Conservation (phyloP, 2,797 vertebrate genomes). For the Poeciliopsis presidionis region DNA sequence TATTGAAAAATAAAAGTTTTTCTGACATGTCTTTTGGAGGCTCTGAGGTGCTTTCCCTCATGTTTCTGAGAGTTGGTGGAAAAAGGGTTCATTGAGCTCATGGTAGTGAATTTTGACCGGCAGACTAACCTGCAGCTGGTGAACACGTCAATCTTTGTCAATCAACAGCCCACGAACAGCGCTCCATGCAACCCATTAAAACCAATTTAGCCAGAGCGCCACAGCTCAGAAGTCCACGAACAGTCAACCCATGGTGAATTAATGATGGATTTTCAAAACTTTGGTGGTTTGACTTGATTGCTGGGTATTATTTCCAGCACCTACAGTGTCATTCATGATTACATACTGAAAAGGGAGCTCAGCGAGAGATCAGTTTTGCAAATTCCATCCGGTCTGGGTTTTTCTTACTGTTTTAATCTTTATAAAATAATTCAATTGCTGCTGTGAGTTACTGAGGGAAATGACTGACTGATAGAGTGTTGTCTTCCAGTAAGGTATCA, state of each 20-base stretch:
- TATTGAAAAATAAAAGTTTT: background rate
- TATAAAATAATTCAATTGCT: background rate
- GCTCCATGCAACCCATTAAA: slow-evolving; percentile 75
- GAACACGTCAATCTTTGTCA: slow-evolving; percentile 57
- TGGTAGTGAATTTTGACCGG: background rate
- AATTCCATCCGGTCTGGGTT: background rate
- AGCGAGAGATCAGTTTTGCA: slow-evolving; percentile 32
- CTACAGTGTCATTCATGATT: slow-evolving; percentile 61
- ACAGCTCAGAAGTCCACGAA: slow-evolving; percentile 57
- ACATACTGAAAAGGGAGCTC: slow-evolving; percentile 40
- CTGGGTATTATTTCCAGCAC: slow-evolving; percentile 43
- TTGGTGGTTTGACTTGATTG: slow-evolving; percentile 59
- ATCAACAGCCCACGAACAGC: slow-evolving; percentile 45
- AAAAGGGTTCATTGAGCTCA: background rate
- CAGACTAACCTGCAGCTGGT: background rate
- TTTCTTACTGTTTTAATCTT: background rate
- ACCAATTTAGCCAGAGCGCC: slow-evolving; percentile 55
- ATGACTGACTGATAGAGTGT: no score
- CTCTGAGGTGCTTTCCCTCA: background rate
- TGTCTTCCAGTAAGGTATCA: background rate
- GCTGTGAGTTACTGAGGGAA: background rate
- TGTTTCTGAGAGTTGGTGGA: background rate
- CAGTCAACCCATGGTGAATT: slow-evolving; percentile 55
- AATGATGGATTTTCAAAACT: slow-evolving; percentile 70
- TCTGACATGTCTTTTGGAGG: background rate